Evolutionary conservation across 1,140 invertebrate species (phyloP).

Genomic region (Adelges cooleyi): DNA sequence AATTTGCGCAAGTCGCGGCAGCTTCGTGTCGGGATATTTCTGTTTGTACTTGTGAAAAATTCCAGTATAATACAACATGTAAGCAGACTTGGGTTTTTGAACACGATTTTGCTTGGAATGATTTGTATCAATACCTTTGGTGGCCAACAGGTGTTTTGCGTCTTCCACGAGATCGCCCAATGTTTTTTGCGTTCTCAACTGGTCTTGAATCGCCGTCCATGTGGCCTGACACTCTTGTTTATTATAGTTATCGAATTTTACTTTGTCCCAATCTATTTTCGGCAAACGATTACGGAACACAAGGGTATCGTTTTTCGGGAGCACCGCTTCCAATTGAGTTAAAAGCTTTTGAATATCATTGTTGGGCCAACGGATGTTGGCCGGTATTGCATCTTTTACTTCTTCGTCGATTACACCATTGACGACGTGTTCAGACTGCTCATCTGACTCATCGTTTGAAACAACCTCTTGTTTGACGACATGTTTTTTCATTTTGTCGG

Average conservation of each 20-base stretch:
- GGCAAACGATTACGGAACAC: background rate
- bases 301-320: background rate
- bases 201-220: slow-evolving; percentile 18
- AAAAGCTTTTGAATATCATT: slow-evolving; percentile 9
- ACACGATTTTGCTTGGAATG: too few species aligned
- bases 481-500: slow-evolving; percentile 10
- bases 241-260: slow-evolving; percentile 14
- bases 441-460: slow-evolving; percentile 13
- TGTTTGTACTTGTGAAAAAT: too few species aligned
- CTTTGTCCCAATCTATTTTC: slow-evolving; percentile 3
- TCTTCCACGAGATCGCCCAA: slow-evolving; percentile 9
- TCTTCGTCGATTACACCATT: slow-evolving; percentile 6
- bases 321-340: background rate
- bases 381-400: slow-evolving; percentile 1
- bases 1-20: too few species aligned
- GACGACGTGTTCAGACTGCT: slow-evolving; percentile 8
- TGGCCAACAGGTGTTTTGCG: slow-evolving; percentile 5
- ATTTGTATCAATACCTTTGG: slow-evolving; percentile 25
- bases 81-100: too few species aligned
- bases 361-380: slow-evolving; percentile 6
- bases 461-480: background rate
- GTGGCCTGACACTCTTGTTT: slow-evolving; percentile 20
- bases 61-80: too few species aligned
- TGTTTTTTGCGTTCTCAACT: slow-evolving; percentile 14
- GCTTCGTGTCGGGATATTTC: too few species aligned